Conservation (phyloP, 2,888 invertebrate genomes). For the Parapristionchus giblindavisi region DNA sequence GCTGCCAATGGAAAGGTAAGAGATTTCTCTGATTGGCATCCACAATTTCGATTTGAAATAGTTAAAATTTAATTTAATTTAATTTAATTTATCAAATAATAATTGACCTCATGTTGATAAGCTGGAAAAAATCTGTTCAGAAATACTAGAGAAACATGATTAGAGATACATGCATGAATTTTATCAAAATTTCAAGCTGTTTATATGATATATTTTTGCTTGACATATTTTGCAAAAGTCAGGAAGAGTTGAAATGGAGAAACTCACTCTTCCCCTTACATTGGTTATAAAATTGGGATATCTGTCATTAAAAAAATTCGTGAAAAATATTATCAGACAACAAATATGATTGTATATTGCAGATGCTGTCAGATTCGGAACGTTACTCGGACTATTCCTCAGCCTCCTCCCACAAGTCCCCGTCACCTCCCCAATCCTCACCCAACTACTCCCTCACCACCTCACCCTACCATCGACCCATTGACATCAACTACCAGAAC, state of each 20-base stretch:
- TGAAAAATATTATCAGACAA: not conserved
- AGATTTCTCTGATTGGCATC: not conserved
- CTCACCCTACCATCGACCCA: constrained; percentile 13
- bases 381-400: constrained; percentile 37
- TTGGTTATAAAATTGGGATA: too few relatives aligned
- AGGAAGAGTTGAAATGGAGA: not conserved
- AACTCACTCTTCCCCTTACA: not conserved
- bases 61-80: not conserved
- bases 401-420: constrained; percentile 37
- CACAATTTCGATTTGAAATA: not conserved
- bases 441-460: constrained; percentile 20
- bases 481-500: not conserved
- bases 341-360: not conserved
- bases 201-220: too few relatives aligned
- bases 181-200: too few relatives aligned
- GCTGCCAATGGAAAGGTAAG: constrained; percentile 21
- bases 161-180: too few relatives aligned
- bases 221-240: too few relatives aligned
- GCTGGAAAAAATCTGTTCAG: too few relatives aligned
- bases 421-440: constrained; percentile 36
- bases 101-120: too few relatives aligned
- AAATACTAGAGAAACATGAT: too few relatives aligned
- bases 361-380: not conserved
- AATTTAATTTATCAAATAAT: too few relatives aligned
- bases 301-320: not conserved